Base-by-base conservation (phyloP, 2,113 vertebrate genomes). In the Phalacrocorax carbo region DNA sequence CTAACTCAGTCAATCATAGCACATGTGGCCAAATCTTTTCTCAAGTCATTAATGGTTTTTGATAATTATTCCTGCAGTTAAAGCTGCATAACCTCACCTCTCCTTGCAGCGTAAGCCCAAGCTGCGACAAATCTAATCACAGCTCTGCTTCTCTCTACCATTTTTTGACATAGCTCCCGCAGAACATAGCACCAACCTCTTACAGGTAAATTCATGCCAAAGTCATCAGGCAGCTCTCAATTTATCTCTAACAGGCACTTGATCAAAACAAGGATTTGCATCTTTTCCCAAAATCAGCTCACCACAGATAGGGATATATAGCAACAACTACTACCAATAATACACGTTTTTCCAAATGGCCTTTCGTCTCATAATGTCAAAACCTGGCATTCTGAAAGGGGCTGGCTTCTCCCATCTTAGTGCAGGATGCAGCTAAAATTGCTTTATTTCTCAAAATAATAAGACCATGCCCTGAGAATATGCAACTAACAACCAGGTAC, bases 21-120 rank as follows among this genome's bases (percentile, higher is more conserved):
- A 54, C 30, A 44, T 0, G 0, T 9, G 29, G 42, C 26, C 22
- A 72, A 38, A 40, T 36, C 27, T 79, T 6, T 82, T 69, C 57
- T 30, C 1, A 1, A 49, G 25, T 19, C 38, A 20, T 49, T 52
- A 49, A 7, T 8, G 0, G 0, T 9, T 9, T 15, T 8, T 32
- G 40, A 20, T 23, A 38, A 48, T 20, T 57, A 52, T 26, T 88
- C 10, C 46, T 54, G 30, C 30, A 29, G 14, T 12, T 30, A 36
- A 58, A 86, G 48, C 71, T 62, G 27, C 30, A 19, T 1, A 40
- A 36, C 30, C 38, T n/a, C 52, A 36, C 30, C 38, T n/a, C 52
- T 49, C 72, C 38, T 36, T 8, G 48, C 60, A 65, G 78, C 0
- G 0, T 29, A 11, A 30, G 8, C 42, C 27, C 34, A 44, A 20